Base-by-base conservation (phyloP, 2,888 invertebrate genomes). In the Stenoptilia bipunctidactyla region DNA sequence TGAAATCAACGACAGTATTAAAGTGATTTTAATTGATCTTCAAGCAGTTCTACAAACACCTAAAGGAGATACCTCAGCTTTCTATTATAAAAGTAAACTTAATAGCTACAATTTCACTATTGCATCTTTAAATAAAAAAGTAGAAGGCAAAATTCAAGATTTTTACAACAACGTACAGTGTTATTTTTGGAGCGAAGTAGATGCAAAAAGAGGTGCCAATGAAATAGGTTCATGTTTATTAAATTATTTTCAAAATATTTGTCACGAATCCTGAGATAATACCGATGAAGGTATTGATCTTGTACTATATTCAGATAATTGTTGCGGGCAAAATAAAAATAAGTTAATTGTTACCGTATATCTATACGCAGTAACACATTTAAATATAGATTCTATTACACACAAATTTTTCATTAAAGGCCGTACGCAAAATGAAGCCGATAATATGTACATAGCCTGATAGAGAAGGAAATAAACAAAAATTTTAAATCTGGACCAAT, bases 101-200 rank as follows among this genome's bases (percentile, higher is more conserved):
- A 47, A 50, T 40, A 43, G 42, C 36, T 43, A 44, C 15, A 46
- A 46, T 39, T 49, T 46, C 15, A 49, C 48, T 8, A 15, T 47
- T 12, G 39, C 42, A 0, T 5, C 15, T 2, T 36, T 45, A 36
- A 41, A 43, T 34, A 48, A 46, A 42, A 47, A 40, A 44, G 39
- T 41, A 15, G 40, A 44, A 8, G 40, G 25, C 14, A 37, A 42
- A 2, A 42, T 37, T 13, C 40, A 40, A 36, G 42, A 40, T 27
- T 42, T 45, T 2, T 47, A 47, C 39, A 33, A 35, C 34, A 36
- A 46, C 37, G 47, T 50, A 37, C 13, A 49, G n/a, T 48, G 46
- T 36, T 51, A 15, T 34, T 49, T 52, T 35, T 55, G 55, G 51
- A 45, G 46, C 35, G 48, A 53, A 47, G 45, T 46, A 3, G 44